Base-by-base conservation (phyloP, 2,888 invertebrate species). In the Nipponacmea schrenckii region DNA sequence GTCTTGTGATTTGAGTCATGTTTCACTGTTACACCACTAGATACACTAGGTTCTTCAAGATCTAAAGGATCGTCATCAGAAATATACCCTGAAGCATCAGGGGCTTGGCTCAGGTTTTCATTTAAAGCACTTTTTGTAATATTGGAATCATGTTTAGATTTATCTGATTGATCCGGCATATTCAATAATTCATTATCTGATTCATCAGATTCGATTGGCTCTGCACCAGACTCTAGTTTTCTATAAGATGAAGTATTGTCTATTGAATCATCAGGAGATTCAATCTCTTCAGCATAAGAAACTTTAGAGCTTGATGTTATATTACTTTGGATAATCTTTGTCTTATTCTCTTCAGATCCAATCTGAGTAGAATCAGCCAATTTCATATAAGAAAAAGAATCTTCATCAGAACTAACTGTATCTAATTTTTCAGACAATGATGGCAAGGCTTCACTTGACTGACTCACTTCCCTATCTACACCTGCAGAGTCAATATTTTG, bases 401-500 rank as follows among this genome's bases (percentile, higher is more conserved):
- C 56, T 56, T 56, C 24, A 56, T 56, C 56, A 12, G n/a, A 24
- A 24, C 24, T 24, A 56, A 56, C 56, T 12, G 56, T 24, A 24
- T 56, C 56, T 56, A 56, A 10, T 24, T 24, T 56, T 24, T 56
- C 56, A 24, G 56, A 24, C 20, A 24, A 10, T 20, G 56, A 56
- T 8, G 24, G 20, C 24, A 56, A 20, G 14, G 56, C 56, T 56
- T 56, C 56, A 56, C 56, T 56, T 20, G 56, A 24, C 56, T 24
- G 3, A 24, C 24, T 62, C 15, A 20, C 46, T 45, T 26, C 26
- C 64, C 62, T 56, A 50, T 68, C 56, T 63, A 62, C 66, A 48
- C 70, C 72, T 2, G 74, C 68, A 65, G 72, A 69, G 68, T 74
- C 67, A 31, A 74, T 74, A 31, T 74, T 72, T 45, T 74, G 70